phyloP scores from a whole-genome alignment of 2,797 vertebrate genomes.

The Gymnothorax reevesii region DNA sequence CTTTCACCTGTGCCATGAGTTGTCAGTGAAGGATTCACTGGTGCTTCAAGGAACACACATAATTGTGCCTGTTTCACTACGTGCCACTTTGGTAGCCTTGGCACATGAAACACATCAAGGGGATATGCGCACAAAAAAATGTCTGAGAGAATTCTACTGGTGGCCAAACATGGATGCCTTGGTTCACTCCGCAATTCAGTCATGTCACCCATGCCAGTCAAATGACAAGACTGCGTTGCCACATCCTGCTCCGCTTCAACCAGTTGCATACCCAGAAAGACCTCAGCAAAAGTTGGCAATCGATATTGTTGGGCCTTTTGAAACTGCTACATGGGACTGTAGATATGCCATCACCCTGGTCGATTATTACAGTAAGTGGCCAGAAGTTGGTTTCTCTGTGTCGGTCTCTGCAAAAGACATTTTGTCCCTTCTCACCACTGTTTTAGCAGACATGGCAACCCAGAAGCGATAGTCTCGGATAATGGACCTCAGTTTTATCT shows the following conservation, averaged over 20 bases:
- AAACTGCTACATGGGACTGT: slow-evolving; percentile 11
- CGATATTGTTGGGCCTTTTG: background rate
- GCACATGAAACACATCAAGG: no score
- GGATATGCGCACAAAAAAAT: no score
- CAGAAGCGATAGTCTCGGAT: background rate
- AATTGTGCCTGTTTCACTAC: no score
- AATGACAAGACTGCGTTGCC: slow-evolving; percentile 3
- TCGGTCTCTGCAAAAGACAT: no score
- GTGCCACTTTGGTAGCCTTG: no score
- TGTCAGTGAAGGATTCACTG: no score
- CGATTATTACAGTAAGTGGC: background rate
- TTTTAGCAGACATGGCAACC: background rate
- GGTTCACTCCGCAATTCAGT: background rate
- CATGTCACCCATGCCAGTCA: background rate
- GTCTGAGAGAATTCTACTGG: no score
- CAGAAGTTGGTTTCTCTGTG: no score
- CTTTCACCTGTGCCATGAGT: no score
- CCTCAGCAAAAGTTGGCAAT: background rate
- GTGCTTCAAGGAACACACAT: no score
- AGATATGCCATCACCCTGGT: background rate
- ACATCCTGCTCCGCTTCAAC: background rate
- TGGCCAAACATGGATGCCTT: background rate
- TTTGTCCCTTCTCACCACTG: no score
- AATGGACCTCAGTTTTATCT: no score
- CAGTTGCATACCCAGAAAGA: background rate